A percentile compares a stretch with the other conserved stretches of the same genome.
phyloP scores from a whole-genome alignment of 2,888 invertebrate species.

The Himalopsyche anomala region DNA sequence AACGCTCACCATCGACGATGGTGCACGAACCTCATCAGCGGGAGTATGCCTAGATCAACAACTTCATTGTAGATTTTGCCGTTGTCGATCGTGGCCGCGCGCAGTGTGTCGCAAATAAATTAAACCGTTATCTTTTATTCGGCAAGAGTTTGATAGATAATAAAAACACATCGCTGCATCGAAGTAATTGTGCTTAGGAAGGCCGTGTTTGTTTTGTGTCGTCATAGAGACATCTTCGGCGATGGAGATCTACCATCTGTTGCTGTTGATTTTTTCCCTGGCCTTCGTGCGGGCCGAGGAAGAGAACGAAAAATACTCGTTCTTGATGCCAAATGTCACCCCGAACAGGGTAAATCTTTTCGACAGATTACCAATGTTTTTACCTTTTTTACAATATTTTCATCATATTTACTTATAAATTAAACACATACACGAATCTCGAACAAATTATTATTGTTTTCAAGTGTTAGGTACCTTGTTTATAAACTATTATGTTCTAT shows the following conservation, averaged over 20 bases:
- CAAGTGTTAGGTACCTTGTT: not conserved
- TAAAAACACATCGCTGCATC: not conserved
- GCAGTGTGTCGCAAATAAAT: not conserved
- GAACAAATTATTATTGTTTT: slow-evolving; percentile 6
- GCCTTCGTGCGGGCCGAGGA: slow-evolving; percentile 67
- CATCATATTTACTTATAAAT: not conserved
- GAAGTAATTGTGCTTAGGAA: slow-evolving; percentile 57
- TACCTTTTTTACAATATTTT: not conserved
- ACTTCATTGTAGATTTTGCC: slow-evolving; percentile 31
- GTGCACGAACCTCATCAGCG: not conserved
- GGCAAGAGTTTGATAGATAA: not conserved
- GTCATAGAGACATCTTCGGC: slow-evolving; percentile 66
- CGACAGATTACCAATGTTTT: not conserved
- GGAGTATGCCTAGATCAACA: slow-evolving; percentile 17
- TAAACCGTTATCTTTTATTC: slow-evolving; percentile 10
- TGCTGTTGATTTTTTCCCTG: slow-evolving; percentile 67
- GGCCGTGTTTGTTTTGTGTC: slow-evolving; percentile 44
- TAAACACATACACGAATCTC: slow-evolving; percentile 65
- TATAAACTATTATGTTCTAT: too few relatives aligned
- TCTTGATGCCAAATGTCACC: slow-evolving; percentile 89
- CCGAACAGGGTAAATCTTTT: slow-evolving; percentile 82
- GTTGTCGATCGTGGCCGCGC: not conserved
- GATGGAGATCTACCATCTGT: slow-evolving; percentile 70
- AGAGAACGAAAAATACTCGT: slow-evolving; percentile 78
- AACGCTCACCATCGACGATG: slow-evolving; percentile 24